Evolutionary conservation across 2,113 vertebrate genomes (phyloP).

Genomic region (Manacus vitellinus): DNA sequence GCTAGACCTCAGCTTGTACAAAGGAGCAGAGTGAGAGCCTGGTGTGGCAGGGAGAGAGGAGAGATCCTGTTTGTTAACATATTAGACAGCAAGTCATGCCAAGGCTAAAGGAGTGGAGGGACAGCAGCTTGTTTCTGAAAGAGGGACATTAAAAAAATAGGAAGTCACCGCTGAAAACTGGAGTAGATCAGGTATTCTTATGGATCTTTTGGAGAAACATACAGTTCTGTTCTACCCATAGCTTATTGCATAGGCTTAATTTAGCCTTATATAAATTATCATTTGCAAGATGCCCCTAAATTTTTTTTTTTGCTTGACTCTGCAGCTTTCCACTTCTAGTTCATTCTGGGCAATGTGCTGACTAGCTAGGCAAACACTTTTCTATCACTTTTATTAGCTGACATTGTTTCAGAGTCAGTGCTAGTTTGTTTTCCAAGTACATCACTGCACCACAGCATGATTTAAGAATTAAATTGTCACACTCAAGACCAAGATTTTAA

Average conservation of each 20-base stretch:
- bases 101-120: background rate
- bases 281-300: background rate
- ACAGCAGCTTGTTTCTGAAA: background rate
- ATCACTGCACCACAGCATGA: background rate
- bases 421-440: constrained; percentile 15
- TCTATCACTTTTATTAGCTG: background rate
- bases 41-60: background rate
- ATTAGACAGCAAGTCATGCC: background rate
- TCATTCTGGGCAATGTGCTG: background rate
- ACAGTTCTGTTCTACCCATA: background rate
- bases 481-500: background rate
- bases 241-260: background rate
- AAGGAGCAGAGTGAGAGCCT: background rate
- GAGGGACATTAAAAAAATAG: background rate
- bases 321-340: background rate
- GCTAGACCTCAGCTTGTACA: background rate
- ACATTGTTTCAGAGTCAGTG: constrained; percentile 39
- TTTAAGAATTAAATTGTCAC: background rate
- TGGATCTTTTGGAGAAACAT: background rate
- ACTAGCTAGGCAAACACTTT: background rate
- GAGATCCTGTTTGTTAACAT: background rate
- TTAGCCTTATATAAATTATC: constrained; percentile 9
- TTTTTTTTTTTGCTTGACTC: background rate
- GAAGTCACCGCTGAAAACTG: background rate
- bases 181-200: background rate